Percentiles rank a stretch among this genome's conserved stretches.
Evolutionary conservation across 64 coral and sea anemone species (phyloP).

Genomic region (Trachythela sp.): DNA sequence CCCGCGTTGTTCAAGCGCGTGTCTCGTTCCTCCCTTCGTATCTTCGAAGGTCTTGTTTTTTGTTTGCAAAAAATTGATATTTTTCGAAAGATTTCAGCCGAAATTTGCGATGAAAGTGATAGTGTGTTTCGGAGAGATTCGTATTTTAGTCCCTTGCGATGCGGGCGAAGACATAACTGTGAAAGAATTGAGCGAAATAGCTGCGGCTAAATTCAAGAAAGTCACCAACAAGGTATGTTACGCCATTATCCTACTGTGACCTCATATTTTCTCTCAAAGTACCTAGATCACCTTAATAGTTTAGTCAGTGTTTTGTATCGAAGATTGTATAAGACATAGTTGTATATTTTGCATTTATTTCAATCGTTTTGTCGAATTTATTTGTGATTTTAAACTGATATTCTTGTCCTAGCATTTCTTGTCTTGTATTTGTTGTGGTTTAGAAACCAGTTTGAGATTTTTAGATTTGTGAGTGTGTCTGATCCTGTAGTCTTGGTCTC

Average conservation of each 20-base stretch:
- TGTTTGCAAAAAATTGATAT: neutral
- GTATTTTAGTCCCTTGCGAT: neutral
- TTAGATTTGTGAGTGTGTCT: neutral
- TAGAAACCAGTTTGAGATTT: neutral
- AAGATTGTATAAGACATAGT: no score
- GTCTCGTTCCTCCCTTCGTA: neutral
- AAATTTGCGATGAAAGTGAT: slow-evolving; percentile 8
- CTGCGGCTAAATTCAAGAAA: neutral
- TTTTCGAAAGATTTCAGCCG: neutral
- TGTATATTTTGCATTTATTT: no score
- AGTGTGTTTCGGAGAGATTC: neutral
- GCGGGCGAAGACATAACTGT: neutral
- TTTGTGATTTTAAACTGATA: neutral
- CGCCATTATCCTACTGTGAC: neutral
- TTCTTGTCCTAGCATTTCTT: no score
- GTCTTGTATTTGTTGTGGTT: neutral
- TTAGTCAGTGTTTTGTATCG: neutral
- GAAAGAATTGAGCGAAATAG: neutral
- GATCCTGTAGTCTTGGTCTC: no score
- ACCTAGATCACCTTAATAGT: neutral
- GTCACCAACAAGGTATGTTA: neutral
- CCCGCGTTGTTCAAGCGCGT: neutral
- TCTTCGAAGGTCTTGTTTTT: neutral
- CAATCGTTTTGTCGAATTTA: neutral
- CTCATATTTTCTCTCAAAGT: neutral